phyloP scores from a whole-genome alignment of 1,140 invertebrate species.

The Dufourea novaeangliae region DNA sequence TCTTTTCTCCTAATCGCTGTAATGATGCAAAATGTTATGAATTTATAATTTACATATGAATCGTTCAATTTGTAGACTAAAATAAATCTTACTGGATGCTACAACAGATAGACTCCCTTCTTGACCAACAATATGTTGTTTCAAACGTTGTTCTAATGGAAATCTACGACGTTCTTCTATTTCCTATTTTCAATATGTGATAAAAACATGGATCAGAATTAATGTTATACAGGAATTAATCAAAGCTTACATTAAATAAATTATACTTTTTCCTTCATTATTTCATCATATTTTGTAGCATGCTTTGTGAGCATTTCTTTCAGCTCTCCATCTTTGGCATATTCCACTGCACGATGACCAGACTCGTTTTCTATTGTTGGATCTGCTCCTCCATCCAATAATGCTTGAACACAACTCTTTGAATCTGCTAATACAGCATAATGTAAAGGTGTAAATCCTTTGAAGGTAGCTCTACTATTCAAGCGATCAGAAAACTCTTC shows the following conservation, averaged over 20 bases:
- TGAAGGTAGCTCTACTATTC: slow-evolving; percentile 89
- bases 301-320: slow-evolving; percentile 80
- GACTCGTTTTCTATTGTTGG: slow-evolving; percentile 89
- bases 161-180: slow-evolving; percentile 92
- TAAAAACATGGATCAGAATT: slow-evolving; percentile 32
- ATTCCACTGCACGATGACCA: slow-evolving; percentile 90
- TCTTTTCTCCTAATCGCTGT: slow-evolving; percentile 93
- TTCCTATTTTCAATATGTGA: slow-evolving; percentile 78
- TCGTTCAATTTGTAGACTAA: slow-evolving; percentile 17
- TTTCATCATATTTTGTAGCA: slow-evolving; percentile 75
- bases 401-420: slow-evolving; percentile 82
- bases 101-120: slow-evolving; percentile 93
- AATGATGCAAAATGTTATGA: slow-evolving; percentile 40
- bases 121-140: slow-evolving; percentile 94
- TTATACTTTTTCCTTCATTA: slow-evolving; percentile 75
- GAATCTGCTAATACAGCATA: slow-evolving; percentile 93
- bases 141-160: slow-evolving; percentile 93
- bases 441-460: slow-evolving; percentile 94
- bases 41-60: background rate
- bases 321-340: slow-evolving; percentile 85
- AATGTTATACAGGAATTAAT: background rate
- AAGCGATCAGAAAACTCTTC: slow-evolving; percentile 90
- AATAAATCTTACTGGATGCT: slow-evolving; percentile 85
- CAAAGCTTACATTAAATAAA: slow-evolving; percentile 10
- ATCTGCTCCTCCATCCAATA: slow-evolving; percentile 87